A percentile compares a stretch with the other conserved stretches of the same genome.
Evolutionary conservation across 2,888 invertebrate species (phyloP).

Genomic region (Caenorhabditis doughertyi): DNA sequence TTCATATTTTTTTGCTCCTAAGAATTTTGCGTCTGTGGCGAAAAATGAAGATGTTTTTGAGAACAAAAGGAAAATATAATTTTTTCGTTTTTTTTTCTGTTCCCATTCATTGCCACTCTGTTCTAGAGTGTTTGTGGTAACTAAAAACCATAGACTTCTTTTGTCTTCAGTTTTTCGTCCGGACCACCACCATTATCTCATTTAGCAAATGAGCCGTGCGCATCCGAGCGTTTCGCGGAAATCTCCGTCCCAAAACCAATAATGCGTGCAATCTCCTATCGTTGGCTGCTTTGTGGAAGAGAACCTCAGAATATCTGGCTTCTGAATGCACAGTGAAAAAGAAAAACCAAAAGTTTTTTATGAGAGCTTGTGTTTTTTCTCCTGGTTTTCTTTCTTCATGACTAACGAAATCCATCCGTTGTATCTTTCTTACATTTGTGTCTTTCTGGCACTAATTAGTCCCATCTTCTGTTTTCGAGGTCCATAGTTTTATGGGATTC

Average conservation of each 20-base stretch:
- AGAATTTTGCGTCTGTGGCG: constrained; percentile 11
- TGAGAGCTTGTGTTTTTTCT: constrained; percentile 15
- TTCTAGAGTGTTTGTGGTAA: background rate
- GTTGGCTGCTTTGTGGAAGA: constrained; percentile 7
- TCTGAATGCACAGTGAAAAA: constrained; percentile 31
- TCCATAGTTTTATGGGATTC: background rate
- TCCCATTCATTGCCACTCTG: background rate
- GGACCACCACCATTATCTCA: constrained; percentile 43
- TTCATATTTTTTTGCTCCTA: constrained; percentile 14
- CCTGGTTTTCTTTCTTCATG: background rate
- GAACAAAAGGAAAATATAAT: constrained; percentile 23
- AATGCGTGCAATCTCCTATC: constrained; percentile 58
- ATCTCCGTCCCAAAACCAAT: constrained; percentile 58
- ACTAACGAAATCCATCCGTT: constrained; percentile 14
- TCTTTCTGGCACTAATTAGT: constrained; percentile 29
- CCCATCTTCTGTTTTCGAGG: constrained; percentile 10
- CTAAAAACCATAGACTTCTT: background rate
- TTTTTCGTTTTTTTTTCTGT: too few species aligned
- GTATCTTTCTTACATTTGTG: constrained; percentile 5
- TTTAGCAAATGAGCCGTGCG: constrained; percentile 51
- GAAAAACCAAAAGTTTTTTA: constrained; percentile 19
- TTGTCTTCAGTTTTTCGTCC: background rate
- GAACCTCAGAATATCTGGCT: constrained; percentile 27
- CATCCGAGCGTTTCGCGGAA: constrained; percentile 48
- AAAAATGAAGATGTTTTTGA: constrained; percentile 14